Base-by-base conservation (phyloP, 2,797 vertebrate species). In the Nasua narica region DNA sequence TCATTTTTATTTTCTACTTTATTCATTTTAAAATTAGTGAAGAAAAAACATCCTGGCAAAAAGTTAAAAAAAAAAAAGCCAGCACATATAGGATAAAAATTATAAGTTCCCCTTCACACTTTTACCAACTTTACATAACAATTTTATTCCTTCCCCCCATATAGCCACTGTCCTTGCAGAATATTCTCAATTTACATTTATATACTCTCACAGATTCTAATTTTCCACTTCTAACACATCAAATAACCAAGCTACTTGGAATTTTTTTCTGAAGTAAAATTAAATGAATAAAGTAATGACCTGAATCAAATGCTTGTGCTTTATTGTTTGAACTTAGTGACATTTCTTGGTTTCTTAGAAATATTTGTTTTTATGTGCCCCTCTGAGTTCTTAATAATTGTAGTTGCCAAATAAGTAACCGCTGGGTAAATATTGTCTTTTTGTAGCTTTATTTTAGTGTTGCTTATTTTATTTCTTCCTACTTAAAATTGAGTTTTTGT, bases 331-430 rank as follows among this genome's bases (percentile, higher is more conserved):
- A 90, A 76, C n/a, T 87, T 84, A 76, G 35, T 52, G 60, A 27
- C n/a, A 52, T 85, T 90, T 90, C n/a, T 90, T 58, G 37, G 29
- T 15, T 90, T 87, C 77, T 95, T 88, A 72, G 82, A 92, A 83
- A 58, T 52, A 85, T 79, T 46, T 82, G 15, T 65, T 78, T 90
- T 54, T 87, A 37, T 37, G 1, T 70, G 32, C 27, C n/a, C 84
- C 52, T 88, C 5, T 90, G 69, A 81, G 69, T 94, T 88, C 16
- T 48, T 91, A 29, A 60, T 74, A 60, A 29, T 62, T n/a, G 1
- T 76, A 62, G 12, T 76, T 93, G 37, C 12, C 60, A 70, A 70
- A 46, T 91, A 85, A 90, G 7, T 70, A 95, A 88, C 6, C 25
- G 79, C 37, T 88, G 48, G 1, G 18, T 76, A 77, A 94, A 82